Base-by-base conservation (phyloP, 2,797 vertebrate species). In the Spea hammondii region DNA sequence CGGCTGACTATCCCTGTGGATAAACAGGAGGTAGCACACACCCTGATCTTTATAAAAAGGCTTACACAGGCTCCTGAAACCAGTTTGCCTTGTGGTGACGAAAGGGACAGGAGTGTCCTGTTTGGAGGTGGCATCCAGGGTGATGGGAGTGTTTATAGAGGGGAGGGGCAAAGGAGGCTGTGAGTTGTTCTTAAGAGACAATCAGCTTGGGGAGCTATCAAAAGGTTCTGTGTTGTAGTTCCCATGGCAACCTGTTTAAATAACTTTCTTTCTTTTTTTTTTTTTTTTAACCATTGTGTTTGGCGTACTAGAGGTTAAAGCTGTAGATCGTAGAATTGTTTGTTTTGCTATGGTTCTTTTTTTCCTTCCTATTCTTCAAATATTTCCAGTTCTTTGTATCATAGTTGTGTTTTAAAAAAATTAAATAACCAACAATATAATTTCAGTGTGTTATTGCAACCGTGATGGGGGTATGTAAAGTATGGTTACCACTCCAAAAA, bases 31-130 rank as follows among this genome's bases (percentile, higher is more conserved):
- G 72, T 9, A 51, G 72, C 67, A 32, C 78, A 76, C 74, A 76
- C 74, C 74, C 73, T n/a, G 57, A 70, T 65, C 57, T 5, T 7
- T 50, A 6, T 67, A 6, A 8, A 69, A 49, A 14, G n/a, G 4
- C 7, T 14, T 1, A 48, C 50, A 17, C 45, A 44, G 12, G 9
- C 13, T 32, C 32, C 32, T 45, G 14, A 71, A 76, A 80, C 78
- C 78, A 70, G 78, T 80, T 80, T 80, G 66, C 67, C 74, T 81
- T 76, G 74, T 70, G 47, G 51, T 71, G 74, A 68, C 72, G 57
- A 66, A 59, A 64, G 72, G 62, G 79, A 80, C 74, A 80, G 68
- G 79, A 80, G 79, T 72, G 79, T 81, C 79, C 74, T 81, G 79
- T 72, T 53, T 14, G 10, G 62, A 81, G 69, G 79, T 76, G 74